Evolutionary conservation across 1,140 invertebrate species (phyloP).

Genomic region (Maniola jurtina): DNA sequence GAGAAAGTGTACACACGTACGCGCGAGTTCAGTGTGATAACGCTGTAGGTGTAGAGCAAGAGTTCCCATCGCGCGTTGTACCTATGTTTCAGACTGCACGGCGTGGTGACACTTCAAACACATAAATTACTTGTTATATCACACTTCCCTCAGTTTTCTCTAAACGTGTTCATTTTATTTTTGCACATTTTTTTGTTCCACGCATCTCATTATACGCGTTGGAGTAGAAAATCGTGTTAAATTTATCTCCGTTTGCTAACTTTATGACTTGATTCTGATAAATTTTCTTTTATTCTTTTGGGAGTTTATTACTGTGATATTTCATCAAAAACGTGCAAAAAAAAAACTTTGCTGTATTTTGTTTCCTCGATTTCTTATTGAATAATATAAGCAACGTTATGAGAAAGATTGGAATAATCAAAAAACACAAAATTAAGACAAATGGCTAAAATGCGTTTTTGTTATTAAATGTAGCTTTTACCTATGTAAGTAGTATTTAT

Average conservation of each 20-base stretch:
- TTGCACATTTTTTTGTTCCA: background rate
- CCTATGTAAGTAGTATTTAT: too few species aligned
- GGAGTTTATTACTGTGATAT: background rate
- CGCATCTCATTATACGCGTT: conserved; percentile 7
- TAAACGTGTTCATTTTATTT: background rate
- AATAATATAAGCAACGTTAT: too few species aligned
- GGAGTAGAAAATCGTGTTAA: conserved; percentile 27
- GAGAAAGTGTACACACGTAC: too few species aligned
- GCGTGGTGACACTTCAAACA: background rate
- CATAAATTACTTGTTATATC: background rate
- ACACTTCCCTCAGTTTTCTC: background rate
- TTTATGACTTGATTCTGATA: conserved; percentile 48
- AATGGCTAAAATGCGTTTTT: too few species aligned
- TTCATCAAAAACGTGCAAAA: background rate
- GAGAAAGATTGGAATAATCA: too few species aligned
- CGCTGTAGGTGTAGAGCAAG: too few species aligned
- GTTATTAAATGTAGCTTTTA: too few species aligned
- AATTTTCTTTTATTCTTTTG: conserved; percentile 30
- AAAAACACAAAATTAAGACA: too few species aligned
- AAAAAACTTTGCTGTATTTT: background rate
- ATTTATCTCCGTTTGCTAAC: conserved; percentile 54
- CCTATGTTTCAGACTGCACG: background rate
- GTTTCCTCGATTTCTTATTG: background rate
- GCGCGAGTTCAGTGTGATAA: too few species aligned
- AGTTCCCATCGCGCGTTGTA: too few species aligned